Conservation (phyloP, 2,113 vertebrate genomes). For the Gambusia affinis region DNA sequence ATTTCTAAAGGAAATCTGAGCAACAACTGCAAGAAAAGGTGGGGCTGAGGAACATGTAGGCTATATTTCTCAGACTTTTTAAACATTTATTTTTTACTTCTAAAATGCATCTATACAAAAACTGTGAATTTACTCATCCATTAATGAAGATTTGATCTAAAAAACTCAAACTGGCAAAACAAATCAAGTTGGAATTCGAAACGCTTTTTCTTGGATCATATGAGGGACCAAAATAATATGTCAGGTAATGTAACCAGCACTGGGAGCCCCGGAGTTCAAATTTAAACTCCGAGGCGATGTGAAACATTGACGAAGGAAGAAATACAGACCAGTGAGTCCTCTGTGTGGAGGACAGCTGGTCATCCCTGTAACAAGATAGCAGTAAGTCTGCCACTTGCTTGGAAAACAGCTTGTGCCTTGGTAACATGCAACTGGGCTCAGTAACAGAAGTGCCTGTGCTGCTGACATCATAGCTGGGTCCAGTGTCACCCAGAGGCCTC, state of each 20-base stretch:
- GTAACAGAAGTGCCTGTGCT: slow-evolving; percentile 43
- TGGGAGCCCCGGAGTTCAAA: background rate
- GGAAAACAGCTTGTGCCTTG: slow-evolving; percentile 60
- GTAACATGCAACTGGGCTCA: slow-evolving; percentile 49
- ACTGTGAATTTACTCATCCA: background rate
- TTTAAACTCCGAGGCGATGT: slow-evolving; percentile 4
- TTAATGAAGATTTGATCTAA: background rate
- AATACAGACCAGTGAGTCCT: slow-evolving; percentile 18
- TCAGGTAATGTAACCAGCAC: background rate
- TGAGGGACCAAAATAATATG: background rate
- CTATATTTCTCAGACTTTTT: no score
- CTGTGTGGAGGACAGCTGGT: slow-evolving; percentile 52
- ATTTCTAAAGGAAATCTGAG: no score
- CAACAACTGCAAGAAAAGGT: no score
- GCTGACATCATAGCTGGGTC: slow-evolving; percentile 62
- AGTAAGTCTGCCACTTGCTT: slow-evolving; percentile 34
- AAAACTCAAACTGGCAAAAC: background rate
- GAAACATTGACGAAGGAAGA: slow-evolving; percentile 42
- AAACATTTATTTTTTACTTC: no score
- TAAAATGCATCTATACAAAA: no score
- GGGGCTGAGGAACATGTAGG: no score
- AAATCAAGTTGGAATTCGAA: background rate
- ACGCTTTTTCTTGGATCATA: background rate
- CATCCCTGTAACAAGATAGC: slow-evolving; percentile 60
- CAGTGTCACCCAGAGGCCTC: slow-evolving; percentile 58